A percentile compares a stretch with the other conserved stretches of the same genome.
phyloP scores from a whole-genome alignment of 1,140 invertebrate genomes.

The Drosophila pectinifera region DNA sequence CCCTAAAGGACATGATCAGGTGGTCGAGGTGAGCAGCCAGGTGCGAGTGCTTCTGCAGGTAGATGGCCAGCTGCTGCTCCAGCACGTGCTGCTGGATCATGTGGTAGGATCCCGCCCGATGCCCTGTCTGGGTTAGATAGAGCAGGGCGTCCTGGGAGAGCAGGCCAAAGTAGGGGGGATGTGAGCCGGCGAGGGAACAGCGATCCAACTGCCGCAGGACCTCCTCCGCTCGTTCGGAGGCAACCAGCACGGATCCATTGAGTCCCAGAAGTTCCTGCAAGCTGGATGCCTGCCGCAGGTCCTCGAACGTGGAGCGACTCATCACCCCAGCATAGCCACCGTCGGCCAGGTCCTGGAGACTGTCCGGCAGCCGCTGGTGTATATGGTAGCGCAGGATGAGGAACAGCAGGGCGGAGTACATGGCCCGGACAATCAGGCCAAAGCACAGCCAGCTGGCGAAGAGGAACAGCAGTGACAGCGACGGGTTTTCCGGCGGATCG shows the following conservation, averaged over 20 bases:
- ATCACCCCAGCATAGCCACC: constrained; percentile 49
- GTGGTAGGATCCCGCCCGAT: constrained; percentile 45
- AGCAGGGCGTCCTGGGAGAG: constrained; percentile 48
- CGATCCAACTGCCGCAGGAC: constrained; percentile 41
- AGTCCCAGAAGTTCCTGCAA: constrained; percentile 21
- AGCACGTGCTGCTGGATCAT: constrained; percentile 48
- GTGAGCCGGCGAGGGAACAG: constrained; percentile 5
- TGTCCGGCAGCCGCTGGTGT: constrained; percentile 49
- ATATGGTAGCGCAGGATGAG: constrained; percentile 56
- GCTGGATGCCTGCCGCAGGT: constrained; percentile 40
- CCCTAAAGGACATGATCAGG: constrained; percentile 51
- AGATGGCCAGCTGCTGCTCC: constrained; percentile 65
- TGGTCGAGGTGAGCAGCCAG: constrained; percentile 46
- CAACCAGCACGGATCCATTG: constrained; percentile 19
- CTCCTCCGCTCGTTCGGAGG: constrained; percentile 38
- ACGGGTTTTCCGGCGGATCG: constrained; percentile 11
- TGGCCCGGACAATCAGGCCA: constrained; percentile 53
- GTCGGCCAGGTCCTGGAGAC: constrained; percentile 27
- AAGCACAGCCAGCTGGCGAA: constrained; percentile 50
- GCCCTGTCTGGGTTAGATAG: constrained; percentile 19
- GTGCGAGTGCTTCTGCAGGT: constrained; percentile 62
- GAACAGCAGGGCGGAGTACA: constrained; percentile 58
- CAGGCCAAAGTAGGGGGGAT: constrained; percentile 32
- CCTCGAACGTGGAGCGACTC: constrained; percentile 47
- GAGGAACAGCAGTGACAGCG: constrained; percentile 45